Conservation (phyloP, 2,797 vertebrate genomes). For the Prunella strophiata region DNA sequence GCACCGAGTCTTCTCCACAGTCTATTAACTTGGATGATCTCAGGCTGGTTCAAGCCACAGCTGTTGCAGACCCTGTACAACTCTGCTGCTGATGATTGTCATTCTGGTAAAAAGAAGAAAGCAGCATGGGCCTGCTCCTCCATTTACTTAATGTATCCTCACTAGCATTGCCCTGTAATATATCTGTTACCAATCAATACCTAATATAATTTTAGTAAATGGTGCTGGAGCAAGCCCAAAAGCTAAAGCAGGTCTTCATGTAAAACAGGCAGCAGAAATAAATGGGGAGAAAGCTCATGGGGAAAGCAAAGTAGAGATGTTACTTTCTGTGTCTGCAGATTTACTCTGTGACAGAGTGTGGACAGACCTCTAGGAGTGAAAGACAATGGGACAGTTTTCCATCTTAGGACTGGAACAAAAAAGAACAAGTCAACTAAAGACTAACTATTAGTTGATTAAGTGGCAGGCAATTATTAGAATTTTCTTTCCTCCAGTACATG, state of each 20-base stretch:
- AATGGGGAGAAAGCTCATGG: neutral
- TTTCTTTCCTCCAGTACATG: neutral
- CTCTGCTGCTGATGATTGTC: neutral
- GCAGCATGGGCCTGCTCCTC: neutral
- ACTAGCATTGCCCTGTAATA: neutral
- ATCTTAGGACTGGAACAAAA: neutral
- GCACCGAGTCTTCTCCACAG: neutral
- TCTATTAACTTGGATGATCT: neutral
- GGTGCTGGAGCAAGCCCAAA: neutral
- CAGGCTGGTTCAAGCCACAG: neutral
- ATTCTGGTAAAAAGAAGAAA: neutral
- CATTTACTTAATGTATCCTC: constrained; percentile 5
- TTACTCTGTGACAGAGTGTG: accelerated
- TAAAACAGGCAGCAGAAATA: neutral
- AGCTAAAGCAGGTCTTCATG: neutral
- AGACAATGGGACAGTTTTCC: neutral
- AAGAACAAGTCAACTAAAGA: neutral
- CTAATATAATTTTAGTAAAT: neutral
- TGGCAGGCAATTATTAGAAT: neutral
- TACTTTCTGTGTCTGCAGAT: neutral
- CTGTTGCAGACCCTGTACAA: neutral
- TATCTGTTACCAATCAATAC: neutral
- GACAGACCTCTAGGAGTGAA: neutral
- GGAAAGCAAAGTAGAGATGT: neutral
- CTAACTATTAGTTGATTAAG: neutral